Conservation (phyloP, 2,113 vertebrate species). For the Heloderma charlesbogerti region DNA sequence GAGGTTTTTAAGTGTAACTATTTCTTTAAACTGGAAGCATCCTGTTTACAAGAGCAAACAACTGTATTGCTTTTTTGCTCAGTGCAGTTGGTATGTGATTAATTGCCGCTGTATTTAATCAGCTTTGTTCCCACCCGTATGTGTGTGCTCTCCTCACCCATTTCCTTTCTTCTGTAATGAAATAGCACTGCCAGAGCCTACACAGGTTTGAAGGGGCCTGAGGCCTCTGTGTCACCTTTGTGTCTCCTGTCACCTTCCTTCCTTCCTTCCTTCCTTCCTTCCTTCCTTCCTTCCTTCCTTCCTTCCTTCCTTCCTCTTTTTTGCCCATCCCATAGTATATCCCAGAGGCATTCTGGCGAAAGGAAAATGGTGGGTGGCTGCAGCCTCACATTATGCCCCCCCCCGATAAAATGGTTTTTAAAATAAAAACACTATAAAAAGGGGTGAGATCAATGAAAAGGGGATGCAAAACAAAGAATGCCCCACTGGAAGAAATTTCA, state of each 20-base stretch:
- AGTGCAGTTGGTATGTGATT: not conserved
- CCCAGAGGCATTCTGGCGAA: not conserved
- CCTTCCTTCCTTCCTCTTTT: not conserved
- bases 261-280: not conserved
- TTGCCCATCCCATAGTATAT: not conserved
- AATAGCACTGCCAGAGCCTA: not conserved
- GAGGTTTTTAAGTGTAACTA: not conserved
- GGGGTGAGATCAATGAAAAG: not conserved
- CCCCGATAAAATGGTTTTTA: too few relatives aligned
- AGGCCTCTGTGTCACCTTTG: not conserved
- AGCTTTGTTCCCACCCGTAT: too few relatives aligned
- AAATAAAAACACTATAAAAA: not conserved
- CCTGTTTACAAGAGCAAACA: not conserved
- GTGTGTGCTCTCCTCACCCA: not conserved
- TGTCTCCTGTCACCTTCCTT: not conserved
- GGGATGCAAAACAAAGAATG: not conserved
- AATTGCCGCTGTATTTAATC: not conserved
- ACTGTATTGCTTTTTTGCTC: not conserved
- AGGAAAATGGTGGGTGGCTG: not conserved
- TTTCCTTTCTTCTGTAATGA: not conserved
- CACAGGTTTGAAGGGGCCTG: not conserved
- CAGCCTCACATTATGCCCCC: not conserved
- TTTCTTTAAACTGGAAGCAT: not conserved
- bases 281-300: not conserved
- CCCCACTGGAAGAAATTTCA: not conserved